Evolutionary conservation across 1,140 invertebrate genomes (phyloP).

Genomic region (Cydia fagiglandana): DNA sequence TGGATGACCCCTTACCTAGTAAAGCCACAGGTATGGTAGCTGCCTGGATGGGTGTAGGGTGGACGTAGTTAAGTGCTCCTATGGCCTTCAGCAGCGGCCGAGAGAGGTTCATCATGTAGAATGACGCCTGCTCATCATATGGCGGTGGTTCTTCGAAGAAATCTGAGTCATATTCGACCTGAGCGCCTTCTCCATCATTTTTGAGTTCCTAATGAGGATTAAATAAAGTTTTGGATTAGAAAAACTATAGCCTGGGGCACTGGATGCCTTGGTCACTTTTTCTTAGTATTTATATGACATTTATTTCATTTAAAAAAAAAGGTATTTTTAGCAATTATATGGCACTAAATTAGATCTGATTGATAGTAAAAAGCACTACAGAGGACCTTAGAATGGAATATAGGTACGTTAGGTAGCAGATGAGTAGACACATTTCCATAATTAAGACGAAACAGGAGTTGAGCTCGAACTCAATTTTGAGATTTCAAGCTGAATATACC

Average conservation of each 20-base stretch:
- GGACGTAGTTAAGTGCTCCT: slow-evolving; percentile 90
- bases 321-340: not conserved
- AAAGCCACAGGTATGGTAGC: slow-evolving; percentile 96
- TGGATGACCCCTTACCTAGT: slow-evolving; percentile 76
- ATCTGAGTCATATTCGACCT: slow-evolving; percentile 80
- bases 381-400: too few species aligned
- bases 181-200: slow-evolving; percentile 74
- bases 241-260: too few species aligned
- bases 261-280: too few species aligned
- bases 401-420: too few species aligned
- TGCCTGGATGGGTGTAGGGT: slow-evolving; percentile 98
- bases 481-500: too few species aligned
- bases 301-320: too few species aligned
- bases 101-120: slow-evolving; percentile 96
- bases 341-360: not conserved
- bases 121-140: slow-evolving; percentile 86
- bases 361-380: too few species aligned
- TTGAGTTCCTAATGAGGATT: slow-evolving; percentile 49
- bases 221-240: not conserved
- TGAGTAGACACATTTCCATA: too few species aligned
- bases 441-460: too few species aligned
- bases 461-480: too few species aligned
- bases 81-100: slow-evolving; percentile 94
- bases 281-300: too few species aligned
- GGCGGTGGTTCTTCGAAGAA: slow-evolving; percentile 88